These are phyloP conservation scores for Macrosteles quadrilineatus DNA, from an alignment of 1,140 invertebrate species.

Conservation along the genomic window DNA sequence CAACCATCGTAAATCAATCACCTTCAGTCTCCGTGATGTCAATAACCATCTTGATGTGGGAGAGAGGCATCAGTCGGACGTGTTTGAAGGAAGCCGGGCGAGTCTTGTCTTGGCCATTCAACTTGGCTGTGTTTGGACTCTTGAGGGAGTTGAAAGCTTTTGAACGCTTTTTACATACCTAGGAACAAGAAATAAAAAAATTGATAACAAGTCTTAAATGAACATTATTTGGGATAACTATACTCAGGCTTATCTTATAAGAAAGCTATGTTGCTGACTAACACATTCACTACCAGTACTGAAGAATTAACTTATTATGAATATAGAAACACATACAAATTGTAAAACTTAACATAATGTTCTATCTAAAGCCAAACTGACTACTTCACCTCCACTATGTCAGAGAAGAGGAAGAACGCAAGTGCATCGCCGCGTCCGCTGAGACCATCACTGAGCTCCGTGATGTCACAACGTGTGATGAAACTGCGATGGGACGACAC, in stretches of 20 bases:
- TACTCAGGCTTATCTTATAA: too few species aligned
- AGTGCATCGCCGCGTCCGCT: slow-evolving; percentile 85
- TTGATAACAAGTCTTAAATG: too few species aligned
- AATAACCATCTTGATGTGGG: slow-evolving; percentile 85
- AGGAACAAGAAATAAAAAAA: too few species aligned
- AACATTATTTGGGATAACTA: background rate
- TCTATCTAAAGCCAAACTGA: too few species aligned
- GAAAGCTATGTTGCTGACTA: too few species aligned
- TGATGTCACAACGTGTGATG: slow-evolving; percentile 83
- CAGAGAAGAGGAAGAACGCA: slow-evolving; percentile 90
- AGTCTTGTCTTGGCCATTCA: slow-evolving; percentile 51
- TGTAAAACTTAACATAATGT: too few species aligned
- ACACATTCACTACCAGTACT: too few species aligned
- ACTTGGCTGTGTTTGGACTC: slow-evolving; percentile 60
- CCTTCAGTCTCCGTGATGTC: slow-evolving; percentile 82
- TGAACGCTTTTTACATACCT: slow-evolving; percentile 77
- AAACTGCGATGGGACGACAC: slow-evolving; percentile 91
- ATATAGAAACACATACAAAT: too few species aligned
- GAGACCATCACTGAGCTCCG: slow-evolving; percentile 82
- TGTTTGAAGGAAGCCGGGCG: slow-evolving; percentile 90
- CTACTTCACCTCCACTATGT: slow-evolving; percentile 91
- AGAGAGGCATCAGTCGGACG: slow-evolving; percentile 82
- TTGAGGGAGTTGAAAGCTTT: slow-evolving; percentile 70
- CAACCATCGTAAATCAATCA: slow-evolving; percentile 31
- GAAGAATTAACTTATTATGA: too few species aligned